Percentiles rank a stretch among this genome's conserved stretches.
phyloP scores from a whole-genome alignment of 2,113 vertebrate genomes.

The Phalacrocorax pelagicus region DNA sequence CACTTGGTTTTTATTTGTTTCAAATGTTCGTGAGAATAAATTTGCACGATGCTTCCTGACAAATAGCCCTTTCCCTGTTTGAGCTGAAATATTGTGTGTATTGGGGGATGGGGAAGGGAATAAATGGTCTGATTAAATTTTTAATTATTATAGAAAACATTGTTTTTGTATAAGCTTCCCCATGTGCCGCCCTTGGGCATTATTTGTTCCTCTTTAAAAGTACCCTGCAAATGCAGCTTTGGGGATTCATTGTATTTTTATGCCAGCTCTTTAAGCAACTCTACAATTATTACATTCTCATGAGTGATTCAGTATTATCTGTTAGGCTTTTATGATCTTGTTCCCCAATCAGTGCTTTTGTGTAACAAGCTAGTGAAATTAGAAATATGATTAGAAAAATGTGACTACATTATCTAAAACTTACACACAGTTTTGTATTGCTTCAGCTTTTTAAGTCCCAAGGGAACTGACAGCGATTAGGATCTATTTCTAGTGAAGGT shows the following conservation, averaged over 20 bases:
- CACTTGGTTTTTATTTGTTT: neutral
- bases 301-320: constrained; percentile 58
- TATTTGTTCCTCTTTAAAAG: constrained; percentile 45
- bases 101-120: neutral
- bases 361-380: constrained; percentile 65
- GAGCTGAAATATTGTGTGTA: neutral
- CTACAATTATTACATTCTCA: constrained; percentile 40
- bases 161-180: neutral
- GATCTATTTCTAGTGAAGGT: constrained; percentile 69
- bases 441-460: constrained; percentile 54
- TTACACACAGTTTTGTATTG: constrained; percentile 55
- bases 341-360: constrained; percentile 53
- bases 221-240: neutral
- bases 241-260: constrained; percentile 26
- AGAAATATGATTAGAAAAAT: constrained; percentile 72
- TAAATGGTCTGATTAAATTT: constrained; percentile 22
- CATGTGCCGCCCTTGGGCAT: neutral
- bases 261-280: constrained; percentile 13
- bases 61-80: neutral
- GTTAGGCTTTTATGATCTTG: constrained; percentile 42
- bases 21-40: neutral
- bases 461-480: constrained; percentile 59
- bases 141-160: constrained; percentile 29
- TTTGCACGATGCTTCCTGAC: neutral
- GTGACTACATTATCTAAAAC: constrained; percentile 68